A percentile compares a stretch with the other conserved stretches of the same genome.
phyloP scores from a whole-genome alignment of 2,113 vertebrate species.

The Noctilio leporinus region DNA sequence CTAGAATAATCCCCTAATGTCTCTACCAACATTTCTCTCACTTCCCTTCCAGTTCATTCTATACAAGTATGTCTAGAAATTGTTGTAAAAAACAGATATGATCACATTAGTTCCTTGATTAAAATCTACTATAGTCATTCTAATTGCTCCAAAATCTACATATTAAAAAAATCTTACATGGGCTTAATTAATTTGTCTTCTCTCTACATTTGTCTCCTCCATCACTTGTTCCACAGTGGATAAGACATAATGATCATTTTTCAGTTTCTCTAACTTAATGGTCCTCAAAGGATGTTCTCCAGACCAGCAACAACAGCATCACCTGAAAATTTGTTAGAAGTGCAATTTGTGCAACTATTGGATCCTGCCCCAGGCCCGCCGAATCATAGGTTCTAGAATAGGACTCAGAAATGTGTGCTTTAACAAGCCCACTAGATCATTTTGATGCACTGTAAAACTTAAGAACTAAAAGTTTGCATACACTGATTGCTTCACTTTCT shows the following conservation, averaged over 20 bases:
- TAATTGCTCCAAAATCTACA: neutral
- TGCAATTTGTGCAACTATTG: neutral
- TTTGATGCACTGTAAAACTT: neutral
- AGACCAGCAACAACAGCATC: neutral
- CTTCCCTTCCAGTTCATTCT: neutral
- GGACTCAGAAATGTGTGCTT: neutral
- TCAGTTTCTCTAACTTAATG: neutral
- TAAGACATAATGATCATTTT: neutral
- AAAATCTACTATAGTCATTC: neutral
- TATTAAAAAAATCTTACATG: neutral
- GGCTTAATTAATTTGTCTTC: neutral
- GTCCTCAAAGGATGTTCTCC: neutral
- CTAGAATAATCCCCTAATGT: neutral
- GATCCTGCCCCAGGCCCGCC: fast-evolving
- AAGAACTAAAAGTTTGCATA: neutral
- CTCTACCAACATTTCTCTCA: neutral
- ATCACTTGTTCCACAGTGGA: neutral
- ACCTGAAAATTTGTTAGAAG: neutral
- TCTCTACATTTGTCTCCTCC: neutral
- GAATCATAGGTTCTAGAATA: neutral
- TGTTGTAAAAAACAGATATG: neutral
- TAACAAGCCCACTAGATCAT: neutral
- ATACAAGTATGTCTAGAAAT: neutral
- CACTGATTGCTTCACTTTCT: neutral
- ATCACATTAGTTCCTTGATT: neutral